These are phyloP conservation scores for Xestia c-nigrum DNA, from an alignment of 2,888 invertebrate genomes.

Conservation along the genomic window DNA sequence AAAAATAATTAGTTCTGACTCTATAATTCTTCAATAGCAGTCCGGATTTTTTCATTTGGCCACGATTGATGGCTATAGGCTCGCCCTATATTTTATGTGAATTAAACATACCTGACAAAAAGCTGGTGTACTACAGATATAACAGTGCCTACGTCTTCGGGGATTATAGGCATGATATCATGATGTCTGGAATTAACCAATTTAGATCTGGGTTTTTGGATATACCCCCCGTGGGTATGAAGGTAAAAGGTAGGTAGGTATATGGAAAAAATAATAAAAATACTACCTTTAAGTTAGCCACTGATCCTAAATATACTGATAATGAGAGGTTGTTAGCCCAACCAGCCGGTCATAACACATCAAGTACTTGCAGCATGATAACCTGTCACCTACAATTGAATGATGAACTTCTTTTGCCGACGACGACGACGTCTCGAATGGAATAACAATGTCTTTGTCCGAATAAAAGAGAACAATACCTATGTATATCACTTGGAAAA, in stretches of 20 bases:
- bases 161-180: neutral
- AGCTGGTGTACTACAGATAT: neutral
- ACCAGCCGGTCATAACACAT: neutral
- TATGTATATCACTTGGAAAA: neutral
- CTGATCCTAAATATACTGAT: neutral
- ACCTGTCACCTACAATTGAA: constrained; percentile 50
- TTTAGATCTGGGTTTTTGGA: neutral
- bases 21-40: neutral
- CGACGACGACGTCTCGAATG: neutral
- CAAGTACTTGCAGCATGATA: constrained; percentile 16
- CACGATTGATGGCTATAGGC: neutral
- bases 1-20: too few relatives aligned
- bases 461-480: neutral
- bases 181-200: neutral
- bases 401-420: constrained; percentile 9
- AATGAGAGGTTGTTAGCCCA: constrained; percentile 20
- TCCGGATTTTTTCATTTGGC: neutral
- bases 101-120: neutral
- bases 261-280: neutral
- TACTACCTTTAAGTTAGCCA: neutral
- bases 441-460: constrained; percentile 14
- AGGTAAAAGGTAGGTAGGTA: neutral
- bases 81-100: neutral
- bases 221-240: neutral
- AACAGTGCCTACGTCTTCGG: neutral